Conservation (phyloP, 2,113 vertebrate species). For the Crotalus helleri region DNA sequence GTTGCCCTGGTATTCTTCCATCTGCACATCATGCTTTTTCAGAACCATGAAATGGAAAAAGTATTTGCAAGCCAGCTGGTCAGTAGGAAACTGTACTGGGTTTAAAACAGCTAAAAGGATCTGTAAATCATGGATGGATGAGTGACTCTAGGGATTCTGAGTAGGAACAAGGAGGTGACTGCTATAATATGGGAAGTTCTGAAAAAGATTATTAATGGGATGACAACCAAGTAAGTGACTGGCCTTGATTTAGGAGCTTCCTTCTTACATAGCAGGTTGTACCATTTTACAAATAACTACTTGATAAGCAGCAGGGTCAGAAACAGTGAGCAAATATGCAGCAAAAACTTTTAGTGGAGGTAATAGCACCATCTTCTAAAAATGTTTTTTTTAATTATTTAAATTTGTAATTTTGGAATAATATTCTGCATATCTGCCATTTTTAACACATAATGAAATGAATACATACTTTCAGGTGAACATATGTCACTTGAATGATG, state of each 20-base stretch:
- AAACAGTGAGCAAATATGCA: background rate
- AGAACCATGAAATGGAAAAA: background rate
- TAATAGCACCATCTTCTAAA: background rate
- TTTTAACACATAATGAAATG: background rate
- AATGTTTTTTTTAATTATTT: background rate
- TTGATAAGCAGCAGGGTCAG: background rate
- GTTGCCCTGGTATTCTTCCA: background rate
- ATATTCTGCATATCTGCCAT: background rate
- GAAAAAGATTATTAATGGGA: background rate
- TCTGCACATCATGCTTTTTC: background rate
- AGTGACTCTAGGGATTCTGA: background rate
- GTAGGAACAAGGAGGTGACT: background rate
- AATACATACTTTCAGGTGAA: background rate
- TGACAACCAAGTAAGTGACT: background rate
- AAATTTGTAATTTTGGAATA: background rate
- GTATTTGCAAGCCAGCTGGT: background rate
- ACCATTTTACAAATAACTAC: background rate
- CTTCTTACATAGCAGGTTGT: background rate
- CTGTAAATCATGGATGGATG: background rate
- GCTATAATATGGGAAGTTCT: background rate
- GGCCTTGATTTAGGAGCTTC: background rate
- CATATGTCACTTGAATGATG: background rate
- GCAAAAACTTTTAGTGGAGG: accelerated
- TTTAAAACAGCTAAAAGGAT: background rate
- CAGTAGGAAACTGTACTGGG: background rate